Evolutionary conservation across 2,888 invertebrate species (phyloP), one percentile per base, ranked within the genome.

Genomic region (Eupithecia centaureata): DNA sequence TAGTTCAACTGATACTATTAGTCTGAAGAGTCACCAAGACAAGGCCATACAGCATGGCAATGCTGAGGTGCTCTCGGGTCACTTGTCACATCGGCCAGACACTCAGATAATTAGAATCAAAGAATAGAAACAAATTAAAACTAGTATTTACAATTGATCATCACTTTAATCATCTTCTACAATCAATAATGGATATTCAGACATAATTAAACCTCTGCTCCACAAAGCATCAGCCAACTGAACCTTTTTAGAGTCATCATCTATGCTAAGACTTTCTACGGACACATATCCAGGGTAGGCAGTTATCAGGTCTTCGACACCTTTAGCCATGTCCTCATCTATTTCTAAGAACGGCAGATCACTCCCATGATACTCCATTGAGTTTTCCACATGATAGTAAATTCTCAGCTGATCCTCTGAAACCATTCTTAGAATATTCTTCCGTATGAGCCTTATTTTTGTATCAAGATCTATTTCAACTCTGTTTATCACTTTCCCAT

Each of bases 301-400:
- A 35, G 92, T 92, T 64, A 98, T 95, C 35, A 99, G 91, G 64
- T 93, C 93, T 80, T 96, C 95, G 15, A 98, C 92, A 0, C 95
- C 96, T 2, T 95, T 95, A 0, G 96, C 95, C 72, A 95, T 90
- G 1, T 95, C 94, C 2, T 94, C 90, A 13, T 95, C 95, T 69
- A 99, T 94, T 83, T 97, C 97, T 70, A 99, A 86, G 73, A 78
- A 92, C 15, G 88, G 80, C 82, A 94, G 96, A 35, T 98, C 97
- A 82, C 95, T 95, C 38, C 96, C 97, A 82, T 97, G 97, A 83
- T 98, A 98, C 77, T 97, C 96, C 73, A 96, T 94, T 0, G 97
- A 96, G 88, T 99, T 99, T 81, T 98, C 97, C 54, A 95, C 92
- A 73, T 96, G 95, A 86, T 97, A 97, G 87, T 98, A 99, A 35